A percentile compares a stretch with the other conserved stretches of the same genome.
phyloP scores from a whole-genome alignment of 2,113 vertebrate species.

The Oryzias javanicus region DNA sequence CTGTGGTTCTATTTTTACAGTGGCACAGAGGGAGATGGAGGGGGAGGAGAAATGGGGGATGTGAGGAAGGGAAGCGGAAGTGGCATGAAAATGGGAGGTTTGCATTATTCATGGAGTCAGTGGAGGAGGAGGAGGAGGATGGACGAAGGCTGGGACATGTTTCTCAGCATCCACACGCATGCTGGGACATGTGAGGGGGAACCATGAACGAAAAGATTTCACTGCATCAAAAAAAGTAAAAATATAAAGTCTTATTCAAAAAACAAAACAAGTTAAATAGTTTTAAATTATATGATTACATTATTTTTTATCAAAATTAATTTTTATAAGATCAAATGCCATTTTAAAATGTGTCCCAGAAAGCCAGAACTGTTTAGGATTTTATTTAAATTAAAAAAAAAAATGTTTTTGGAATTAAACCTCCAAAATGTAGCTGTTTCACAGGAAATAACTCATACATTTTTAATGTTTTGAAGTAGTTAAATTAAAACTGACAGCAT shows the following conservation, averaged over 20 bases:
- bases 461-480: too few species aligned
- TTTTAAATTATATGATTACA: too few species aligned
- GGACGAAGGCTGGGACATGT: conserved; percentile 39
- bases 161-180: conserved; percentile 27
- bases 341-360: too few species aligned
- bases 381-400: too few species aligned
- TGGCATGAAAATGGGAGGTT: conserved; percentile 58
- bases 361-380: too few species aligned
- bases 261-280: not conserved
- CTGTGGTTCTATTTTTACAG: conserved; percentile 68
- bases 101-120: conserved; percentile 64
- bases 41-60: conserved; percentile 37
- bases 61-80: conserved; percentile 46
- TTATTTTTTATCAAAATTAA: too few species aligned
- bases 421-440: too few species aligned
- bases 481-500: too few species aligned
- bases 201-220: not conserved
- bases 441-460: too few species aligned
- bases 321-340: too few species aligned
- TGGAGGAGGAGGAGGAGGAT: conserved; percentile 42
- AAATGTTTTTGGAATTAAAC: too few species aligned
- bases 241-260: not conserved
- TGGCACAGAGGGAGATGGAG: conserved; percentile 21
- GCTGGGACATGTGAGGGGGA: conserved; percentile 1
- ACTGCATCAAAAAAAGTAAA: not conserved